Base-by-base conservation (phyloP, 2,888 invertebrate species). In the Drosophila mimetica region DNA sequence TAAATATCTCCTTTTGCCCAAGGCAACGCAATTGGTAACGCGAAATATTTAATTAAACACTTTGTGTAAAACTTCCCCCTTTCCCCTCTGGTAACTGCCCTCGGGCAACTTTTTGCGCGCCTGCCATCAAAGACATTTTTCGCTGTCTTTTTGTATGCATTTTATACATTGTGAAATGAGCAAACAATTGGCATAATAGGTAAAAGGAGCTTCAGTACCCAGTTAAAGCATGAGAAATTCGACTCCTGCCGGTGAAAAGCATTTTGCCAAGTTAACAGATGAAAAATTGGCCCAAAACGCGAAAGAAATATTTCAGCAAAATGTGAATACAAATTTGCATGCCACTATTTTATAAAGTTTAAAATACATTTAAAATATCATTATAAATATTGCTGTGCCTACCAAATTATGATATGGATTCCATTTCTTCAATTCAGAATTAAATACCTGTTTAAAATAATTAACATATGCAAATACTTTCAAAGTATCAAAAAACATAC, bases 141-240 rank as follows among this genome's bases (percentile, higher is more conserved):
- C 52, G 70, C 76, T 74, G 77, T 67, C 69, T 80, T 75, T 84
- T 70, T 70, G 42, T 60, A 14, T 60, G 79, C 83, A 83, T 79
- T 79, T 77, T 77, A 71, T 75, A 79, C 79, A 75, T 73, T 76
- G 65, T 72, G 59, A 81, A 81, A 78, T 82, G 70, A 70, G 86
- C 83, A 82, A 82, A 85, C 83, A 85, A 85, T 81, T 79, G 86
- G 83, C 63, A 74, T 74, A 79, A 82, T 72, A 58, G 76, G 48
- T 37, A 54, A 57, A 64, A 36, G 36, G 18, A 42, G 44, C 41
- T 22, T 16, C 14, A 13, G 47, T 22, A 7, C 41, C 8, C 34
- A 14, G 9, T 50, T 11, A 30, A 54, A 37, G 4, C 8, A 37
- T 55, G 51, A 42, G 34, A 32, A 42, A 55, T 42, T 22, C 22